Conservation (phyloP, 2,797 vertebrate genomes). For the Pantherophis vulpinus region DNA sequence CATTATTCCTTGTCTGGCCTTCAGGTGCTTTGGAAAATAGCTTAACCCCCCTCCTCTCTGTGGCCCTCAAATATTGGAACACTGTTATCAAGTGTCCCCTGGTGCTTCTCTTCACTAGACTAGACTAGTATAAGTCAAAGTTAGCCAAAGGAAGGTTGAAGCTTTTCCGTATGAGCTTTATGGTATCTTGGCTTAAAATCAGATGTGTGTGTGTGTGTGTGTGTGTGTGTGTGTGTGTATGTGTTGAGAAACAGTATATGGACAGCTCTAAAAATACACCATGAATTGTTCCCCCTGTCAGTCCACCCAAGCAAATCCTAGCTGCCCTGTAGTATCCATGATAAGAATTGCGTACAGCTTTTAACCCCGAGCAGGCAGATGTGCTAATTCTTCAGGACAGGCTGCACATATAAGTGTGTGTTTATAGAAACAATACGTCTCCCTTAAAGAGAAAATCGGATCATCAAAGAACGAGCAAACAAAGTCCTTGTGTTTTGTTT, state of each 20-base stretch:
- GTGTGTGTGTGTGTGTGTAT: background rate
- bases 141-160: background rate
- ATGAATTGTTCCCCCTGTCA: background rate
- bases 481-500: slow-evolving; percentile 69
- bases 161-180: background rate
- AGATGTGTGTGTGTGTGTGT: background rate
- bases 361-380: slow-evolving; percentile 19
- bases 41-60: too few species aligned
- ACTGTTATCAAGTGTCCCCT: background rate
- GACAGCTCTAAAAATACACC: slow-evolving; percentile 19
- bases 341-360: slow-evolving; percentile 37
- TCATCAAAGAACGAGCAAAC: slow-evolving; percentile 63
- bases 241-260: slow-evolving; percentile 2
- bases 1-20: too few species aligned
- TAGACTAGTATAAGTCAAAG: background rate
- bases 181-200: background rate
- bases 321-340: slow-evolving; percentile 13
- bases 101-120: too few species aligned
- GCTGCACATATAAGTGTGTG: slow-evolving; percentile 51
- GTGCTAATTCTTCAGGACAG: slow-evolving; percentile 57
- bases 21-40: too few species aligned
- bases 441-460: slow-evolving; percentile 50
- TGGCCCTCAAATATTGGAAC: background rate
- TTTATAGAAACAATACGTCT: slow-evolving; percentile 62
- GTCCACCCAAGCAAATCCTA: slow-evolving; percentile 12